Percentiles rank a stretch among this genome's conserved stretches.
Evolutionary conservation across 2,888 invertebrate genomes (phyloP).

Genomic region (Tachystola acroxantha): DNA sequence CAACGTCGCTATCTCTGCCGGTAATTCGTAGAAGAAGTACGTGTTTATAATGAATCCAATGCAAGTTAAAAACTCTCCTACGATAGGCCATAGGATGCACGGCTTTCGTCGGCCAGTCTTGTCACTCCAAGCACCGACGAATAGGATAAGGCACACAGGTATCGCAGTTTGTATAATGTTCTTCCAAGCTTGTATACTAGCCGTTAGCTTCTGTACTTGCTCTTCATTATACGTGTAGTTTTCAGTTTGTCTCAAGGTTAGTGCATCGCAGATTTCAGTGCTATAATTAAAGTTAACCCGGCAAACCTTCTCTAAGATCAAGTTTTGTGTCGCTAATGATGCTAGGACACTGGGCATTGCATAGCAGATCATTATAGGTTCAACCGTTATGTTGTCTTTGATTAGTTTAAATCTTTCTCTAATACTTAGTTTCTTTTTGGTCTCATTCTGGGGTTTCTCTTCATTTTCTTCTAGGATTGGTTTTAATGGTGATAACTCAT

Average conservation of each 20-base stretch:
- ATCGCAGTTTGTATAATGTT: slow-evolving; percentile 85
- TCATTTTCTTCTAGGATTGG: slow-evolving; percentile 18
- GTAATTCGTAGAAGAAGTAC: slow-evolving; percentile 84
- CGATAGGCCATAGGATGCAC: slow-evolving; percentile 84
- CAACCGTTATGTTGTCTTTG: slow-evolving; percentile 81
- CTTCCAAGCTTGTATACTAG: slow-evolving; percentile 86
- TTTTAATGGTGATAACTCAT: slow-evolving; percentile 46
- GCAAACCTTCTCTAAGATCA: slow-evolving; percentile 85
- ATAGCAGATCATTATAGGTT: slow-evolving; percentile 85
- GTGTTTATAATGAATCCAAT: slow-evolving; percentile 84
- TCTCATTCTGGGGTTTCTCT: slow-evolving; percentile 21
- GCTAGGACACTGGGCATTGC: slow-evolving; percentile 82
- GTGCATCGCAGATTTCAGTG: slow-evolving; percentile 81
- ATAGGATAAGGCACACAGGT: slow-evolving; percentile 84
- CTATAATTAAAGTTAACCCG: slow-evolving; percentile 84
- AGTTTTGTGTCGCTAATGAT: slow-evolving; percentile 88
- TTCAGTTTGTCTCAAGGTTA: slow-evolving; percentile 80
- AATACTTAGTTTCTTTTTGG: slow-evolving; percentile 37
- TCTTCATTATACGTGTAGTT: slow-evolving; percentile 55
- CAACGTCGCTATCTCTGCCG: slow-evolving; percentile 87
- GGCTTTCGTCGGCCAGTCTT: slow-evolving; percentile 79
- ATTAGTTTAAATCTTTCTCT: slow-evolving; percentile 50
- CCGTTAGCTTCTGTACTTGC: slow-evolving; percentile 80
- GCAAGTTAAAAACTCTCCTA: slow-evolving; percentile 83
- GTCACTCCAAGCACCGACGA: slow-evolving; percentile 85